Percentiles rank a stretch among this genome's conserved stretches.
Conservation (phyloP, 2,113 vertebrate genomes). For the Pristiophorus japonicus region DNA sequence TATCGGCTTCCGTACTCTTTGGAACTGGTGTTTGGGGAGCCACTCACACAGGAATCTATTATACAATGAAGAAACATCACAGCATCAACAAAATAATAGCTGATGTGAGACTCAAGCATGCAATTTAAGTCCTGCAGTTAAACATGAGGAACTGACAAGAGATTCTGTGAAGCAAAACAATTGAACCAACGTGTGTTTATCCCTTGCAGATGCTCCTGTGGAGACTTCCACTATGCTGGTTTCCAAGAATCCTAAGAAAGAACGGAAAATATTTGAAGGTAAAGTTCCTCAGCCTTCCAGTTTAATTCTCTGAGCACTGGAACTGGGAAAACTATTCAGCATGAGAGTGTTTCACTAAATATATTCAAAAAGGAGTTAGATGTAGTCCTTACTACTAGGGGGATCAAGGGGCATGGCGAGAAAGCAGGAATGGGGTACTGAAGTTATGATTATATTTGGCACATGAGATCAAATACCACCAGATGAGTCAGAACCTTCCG, state of each 20-base stretch:
- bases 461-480: background rate
- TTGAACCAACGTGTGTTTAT: no score
- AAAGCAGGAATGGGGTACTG: no score
- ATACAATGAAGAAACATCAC: background rate
- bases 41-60: background rate
- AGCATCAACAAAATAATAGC: background rate
- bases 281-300: background rate
- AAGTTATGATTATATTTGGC: background rate
- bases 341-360: background rate
- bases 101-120: background rate
- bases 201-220: background rate
- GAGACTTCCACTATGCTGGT: constrained; percentile 20
- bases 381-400: no score
- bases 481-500: background rate
- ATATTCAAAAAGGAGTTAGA: no score
- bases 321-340: background rate
- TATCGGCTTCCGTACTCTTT: no score
- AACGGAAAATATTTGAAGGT: constrained; percentile 22
- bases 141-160: background rate
- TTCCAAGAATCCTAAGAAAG: constrained; percentile 13
- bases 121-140: no score
- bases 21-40: background rate
- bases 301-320: background rate
- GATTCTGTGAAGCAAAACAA: background rate
- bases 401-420: no score